These are phyloP conservation scores for Luperina nickerlii DNA, from an alignment of 2,888 invertebrate genomes.

Conservation along the genomic window DNA sequence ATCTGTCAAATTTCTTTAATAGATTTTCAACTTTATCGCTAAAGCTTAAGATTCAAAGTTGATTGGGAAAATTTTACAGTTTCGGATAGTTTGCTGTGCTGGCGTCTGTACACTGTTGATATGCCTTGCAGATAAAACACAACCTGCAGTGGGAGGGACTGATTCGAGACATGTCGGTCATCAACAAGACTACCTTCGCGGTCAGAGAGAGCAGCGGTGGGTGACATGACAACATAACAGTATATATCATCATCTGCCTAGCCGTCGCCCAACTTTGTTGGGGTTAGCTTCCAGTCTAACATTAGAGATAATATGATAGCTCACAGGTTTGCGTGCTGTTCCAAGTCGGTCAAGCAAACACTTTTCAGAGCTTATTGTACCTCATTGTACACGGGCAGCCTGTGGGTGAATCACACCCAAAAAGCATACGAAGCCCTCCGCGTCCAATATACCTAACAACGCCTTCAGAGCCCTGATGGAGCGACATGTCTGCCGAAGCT, in stretches of 20 bases:
- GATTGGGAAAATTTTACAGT: no score
- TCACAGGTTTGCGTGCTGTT: no score
- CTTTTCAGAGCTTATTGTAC: not conserved
- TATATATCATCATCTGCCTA: not conserved
- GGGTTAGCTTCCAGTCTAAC: no score
- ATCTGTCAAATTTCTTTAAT: no score
- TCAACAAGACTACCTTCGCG: conserved; percentile 93
- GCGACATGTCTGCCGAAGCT: not conserved
- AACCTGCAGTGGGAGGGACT: conserved; percentile 96
- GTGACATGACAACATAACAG: conserved; percentile 45
- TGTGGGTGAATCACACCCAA: not conserved
- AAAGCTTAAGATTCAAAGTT: no score
- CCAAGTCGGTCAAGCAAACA: no score
- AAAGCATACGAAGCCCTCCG: not conserved
- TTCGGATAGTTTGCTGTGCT: no score
- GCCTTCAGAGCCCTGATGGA: not conserved
- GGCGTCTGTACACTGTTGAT: conserved; percentile 22
- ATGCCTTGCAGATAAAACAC: conserved; percentile 92
- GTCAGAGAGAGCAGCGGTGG: conserved; percentile 94
- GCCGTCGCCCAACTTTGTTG: no score
- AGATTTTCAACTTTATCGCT: no score
- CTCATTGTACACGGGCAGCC: not conserved
- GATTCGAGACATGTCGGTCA: conserved; percentile 94
- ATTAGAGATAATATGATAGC: no score
- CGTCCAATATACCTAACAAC: not conserved